phyloP scores from a whole-genome alignment of 1,140 invertebrate genomes.

The Monochamus saltuarius region DNA sequence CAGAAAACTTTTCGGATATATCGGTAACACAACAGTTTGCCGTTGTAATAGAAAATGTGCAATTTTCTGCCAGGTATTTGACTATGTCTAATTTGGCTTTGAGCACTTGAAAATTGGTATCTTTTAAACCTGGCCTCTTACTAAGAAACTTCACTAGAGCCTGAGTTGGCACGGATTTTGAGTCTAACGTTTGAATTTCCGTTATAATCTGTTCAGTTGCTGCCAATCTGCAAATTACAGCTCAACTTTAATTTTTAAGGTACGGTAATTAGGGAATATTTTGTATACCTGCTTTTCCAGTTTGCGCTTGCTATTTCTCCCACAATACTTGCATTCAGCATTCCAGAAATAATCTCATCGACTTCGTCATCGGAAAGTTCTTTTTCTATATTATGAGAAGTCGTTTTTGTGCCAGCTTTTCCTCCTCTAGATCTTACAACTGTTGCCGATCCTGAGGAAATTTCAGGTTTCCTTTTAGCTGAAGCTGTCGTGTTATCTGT shows the following conservation, averaged over 20 bases:
- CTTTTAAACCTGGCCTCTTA: slow-evolving; percentile 89
- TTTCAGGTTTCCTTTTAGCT: slow-evolving; percentile 48
- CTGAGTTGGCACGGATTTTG: slow-evolving; percentile 70
- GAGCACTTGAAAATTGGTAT: slow-evolving; percentile 92
- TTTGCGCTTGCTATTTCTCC: slow-evolving; percentile 73
- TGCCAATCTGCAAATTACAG: slow-evolving; percentile 54
- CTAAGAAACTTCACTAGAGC: slow-evolving; percentile 71
- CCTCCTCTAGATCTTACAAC: slow-evolving; percentile 45
- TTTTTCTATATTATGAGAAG: slow-evolving; percentile 52
- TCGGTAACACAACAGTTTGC: slow-evolving; percentile 76
- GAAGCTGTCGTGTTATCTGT: slow-evolving; percentile 14
- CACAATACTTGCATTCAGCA: slow-evolving; percentile 65
- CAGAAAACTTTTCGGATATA: slow-evolving; percentile 82
- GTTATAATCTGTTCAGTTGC: slow-evolving; percentile 73
- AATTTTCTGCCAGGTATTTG: slow-evolving; percentile 75
- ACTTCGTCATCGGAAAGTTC: slow-evolving; percentile 69
- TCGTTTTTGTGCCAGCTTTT: slow-evolving; percentile 44
- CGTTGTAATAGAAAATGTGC: slow-evolving; percentile 69
- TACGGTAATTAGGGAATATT: not conserved
- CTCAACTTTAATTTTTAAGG: not conserved
- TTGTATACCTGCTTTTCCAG: slow-evolving; percentile 74
- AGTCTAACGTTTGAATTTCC: slow-evolving; percentile 63
- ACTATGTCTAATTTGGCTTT: slow-evolving; percentile 80
- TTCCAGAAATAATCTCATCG: slow-evolving; percentile 64
- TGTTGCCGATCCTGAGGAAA: slow-evolving; percentile 45